A percentile compares a stretch with the other conserved stretches of the same genome.
phyloP scores from a whole-genome alignment of 2,888 invertebrate genomes.

The Isoperla grammatica region DNA sequence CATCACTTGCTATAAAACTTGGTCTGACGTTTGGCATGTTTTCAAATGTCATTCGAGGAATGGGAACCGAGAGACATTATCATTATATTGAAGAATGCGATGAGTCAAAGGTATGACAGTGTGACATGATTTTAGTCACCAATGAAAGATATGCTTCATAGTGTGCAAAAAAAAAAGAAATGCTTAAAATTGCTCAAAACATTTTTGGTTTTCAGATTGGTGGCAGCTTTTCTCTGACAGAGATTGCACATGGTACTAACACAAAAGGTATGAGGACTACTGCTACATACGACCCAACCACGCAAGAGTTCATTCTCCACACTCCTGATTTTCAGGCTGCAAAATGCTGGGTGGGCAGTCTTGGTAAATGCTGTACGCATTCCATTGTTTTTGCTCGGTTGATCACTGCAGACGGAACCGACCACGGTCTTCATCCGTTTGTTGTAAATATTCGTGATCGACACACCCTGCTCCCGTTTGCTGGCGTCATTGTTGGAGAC shows the following conservation, averaged over 20 bases:
- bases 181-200: too few relatives aligned
- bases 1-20: conserved; percentile 41
- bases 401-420: conserved; percentile 45
- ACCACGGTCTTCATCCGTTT: conserved; percentile 52
- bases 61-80: conserved; percentile 47
- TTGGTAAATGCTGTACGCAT: conserved; percentile 54
- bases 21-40: conserved; percentile 46
- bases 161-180: too few relatives aligned
- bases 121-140: too few relatives aligned
- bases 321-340: conserved; percentile 72
- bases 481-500: conserved; percentile 51
- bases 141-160: too few relatives aligned
- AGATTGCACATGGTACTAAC: conserved; percentile 88
- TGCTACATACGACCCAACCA: conserved; percentile 71
- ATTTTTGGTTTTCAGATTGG: conserved; percentile 43
- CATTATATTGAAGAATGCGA: conserved; percentile 39
- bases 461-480: conserved; percentile 40
- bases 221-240: conserved; percentile 81
- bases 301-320: conserved; percentile 65
- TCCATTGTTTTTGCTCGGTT: conserved; percentile 51
- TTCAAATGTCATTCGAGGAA: conserved; percentile 43
- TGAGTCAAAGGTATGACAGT: conserved; percentile 41
- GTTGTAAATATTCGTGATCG: conserved; percentile 47
- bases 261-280: conserved; percentile 81
- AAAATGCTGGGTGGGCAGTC: conserved; percentile 79